Evolutionary conservation across 2,113 vertebrate genomes (phyloP), one percentile per base, ranked within the genome.

Genomic region (Chlorocebus sabaeus): DNA sequence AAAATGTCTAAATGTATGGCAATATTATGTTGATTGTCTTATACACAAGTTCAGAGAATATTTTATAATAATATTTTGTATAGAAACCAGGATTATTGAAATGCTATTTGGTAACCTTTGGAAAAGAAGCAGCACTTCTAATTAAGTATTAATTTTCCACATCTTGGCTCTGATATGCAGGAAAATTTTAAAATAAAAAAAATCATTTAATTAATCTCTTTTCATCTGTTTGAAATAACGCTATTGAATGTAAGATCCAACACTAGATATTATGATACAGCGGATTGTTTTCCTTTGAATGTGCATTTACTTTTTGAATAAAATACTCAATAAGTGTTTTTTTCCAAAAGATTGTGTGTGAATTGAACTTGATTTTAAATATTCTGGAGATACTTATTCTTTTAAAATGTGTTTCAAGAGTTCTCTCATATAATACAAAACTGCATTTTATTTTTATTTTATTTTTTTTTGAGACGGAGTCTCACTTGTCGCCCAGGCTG

Each of bases 101-200:
- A 61, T 38, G 1, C 18, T 48, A 5, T 95, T 83, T 86, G 27
- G 80, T 78, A 72, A 93, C 1, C 61, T 92, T 79, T 30, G 27
- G 11, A 45, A 72, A 52, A n/a, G 20, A 70, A 90, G 55, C 7
- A 80, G 17, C 4, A 87, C 23, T 79, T 68, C 18, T 30, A 80
- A 80, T 84, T 95, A 90, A 70, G 16, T 64, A 38, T 67, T 89
- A 45, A 55, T 85, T 92, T 95, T 91, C 70, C 7, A 96, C 30
- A 50, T 94, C n/a, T 59, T 90, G 76, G 43, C 23, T 94, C 70
- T 93, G 5, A 17, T 35, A 79, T n/a, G 61, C 14, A 94, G 32
- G 57, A 93, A 61, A 85, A 10, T 48, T 73, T 83, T 87, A 40
- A 96, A 81, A 25, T 75, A 70, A 92, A 97, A 94, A 97, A 92